phyloP scores from a whole-genome alignment of 2,797 vertebrate species.

The Pristis pectinata region DNA sequence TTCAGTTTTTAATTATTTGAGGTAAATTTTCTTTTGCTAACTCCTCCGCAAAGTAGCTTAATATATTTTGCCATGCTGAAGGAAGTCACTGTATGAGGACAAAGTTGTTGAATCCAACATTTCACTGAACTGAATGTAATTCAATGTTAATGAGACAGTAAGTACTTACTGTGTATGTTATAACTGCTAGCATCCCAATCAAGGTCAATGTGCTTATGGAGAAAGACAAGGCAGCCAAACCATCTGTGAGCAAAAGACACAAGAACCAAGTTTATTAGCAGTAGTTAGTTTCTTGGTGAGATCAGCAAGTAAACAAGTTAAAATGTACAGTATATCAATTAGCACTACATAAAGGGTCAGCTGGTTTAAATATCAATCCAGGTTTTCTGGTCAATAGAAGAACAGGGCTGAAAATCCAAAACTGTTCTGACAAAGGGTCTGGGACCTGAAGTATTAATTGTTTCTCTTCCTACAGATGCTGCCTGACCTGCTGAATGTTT shows the following conservation, averaged over 20 bases:
- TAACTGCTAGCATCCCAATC: constrained; percentile 95
- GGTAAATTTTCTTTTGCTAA: no score
- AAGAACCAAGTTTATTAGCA: constrained; percentile 1
- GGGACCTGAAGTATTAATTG: no score
- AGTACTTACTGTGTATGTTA: constrained; percentile 94
- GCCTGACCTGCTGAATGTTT: no score
- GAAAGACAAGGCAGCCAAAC: constrained; percentile 85
- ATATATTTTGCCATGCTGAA: no score
- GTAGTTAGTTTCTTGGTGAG: not conserved
- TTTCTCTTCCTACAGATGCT: no score
- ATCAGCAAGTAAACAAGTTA: not conserved
- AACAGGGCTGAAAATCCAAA: no score
- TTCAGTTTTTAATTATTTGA: no score
- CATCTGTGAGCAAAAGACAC: constrained; percentile 65
- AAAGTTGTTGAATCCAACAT: not conserved
- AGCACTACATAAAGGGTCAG: not conserved
- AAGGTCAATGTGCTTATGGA: constrained; percentile 95
- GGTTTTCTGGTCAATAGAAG: no score
- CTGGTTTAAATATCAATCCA: not conserved
- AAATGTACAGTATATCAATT: not conserved
- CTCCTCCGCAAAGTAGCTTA: no score
- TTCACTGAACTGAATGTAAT: constrained; percentile 42
- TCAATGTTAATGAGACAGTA: constrained; percentile 42
- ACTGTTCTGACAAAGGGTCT: no score
- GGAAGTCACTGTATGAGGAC: no score